Evolutionary conservation across 2,888 invertebrate species (phyloP), one percentile per base, ranked within the genome.

Genomic region (Pantelozetes paolii): DNA sequence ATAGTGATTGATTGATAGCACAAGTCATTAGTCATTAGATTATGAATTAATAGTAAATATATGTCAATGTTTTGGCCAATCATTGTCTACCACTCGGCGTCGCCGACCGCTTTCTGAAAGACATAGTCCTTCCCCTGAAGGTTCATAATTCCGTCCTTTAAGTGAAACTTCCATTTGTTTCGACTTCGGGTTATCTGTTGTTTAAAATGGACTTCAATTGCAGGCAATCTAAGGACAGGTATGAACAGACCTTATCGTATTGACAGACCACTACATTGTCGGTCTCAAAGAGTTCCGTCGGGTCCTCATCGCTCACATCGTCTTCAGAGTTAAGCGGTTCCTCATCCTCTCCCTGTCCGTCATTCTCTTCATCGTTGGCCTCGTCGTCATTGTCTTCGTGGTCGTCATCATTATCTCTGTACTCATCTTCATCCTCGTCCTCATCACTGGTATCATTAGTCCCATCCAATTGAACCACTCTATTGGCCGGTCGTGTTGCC

Each of bases 111-210:
- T 85, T 94, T 96, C 85, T 97, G 97, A 86, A 99, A 99, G 81
- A 98, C 94, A 85, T 90, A 98, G 86, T 99, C 99, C 84, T 93
- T 94, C 64, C 98, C 97, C 78, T 90, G 90, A 81, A 99, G 88
- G 86, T 96, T 98, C 99, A 99, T 99, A 77, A 99, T 97, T 75
- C 99, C 99, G 85, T 99, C 99, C 85, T 99, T 99, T 77, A 99
- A 86, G 83, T 95, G 93, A 83, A 99, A 98, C 86, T 98, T 99
- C 99, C 99, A 99, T 84, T 95, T 95, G 84, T 96, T 97, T 81
- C 98, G 89, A 83, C 93, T 96, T 82, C 99, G 89, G 77, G 96
- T 96, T 76, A 99, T 96, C 92, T 92, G 82, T 23, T 30, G 15
- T 84, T 83, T 75, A 76, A 76, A 79, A 79, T 13, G 2, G 18